phyloP scores from a whole-genome alignment of 2,888 invertebrate genomes.

The Phaonia tiefii region DNA sequence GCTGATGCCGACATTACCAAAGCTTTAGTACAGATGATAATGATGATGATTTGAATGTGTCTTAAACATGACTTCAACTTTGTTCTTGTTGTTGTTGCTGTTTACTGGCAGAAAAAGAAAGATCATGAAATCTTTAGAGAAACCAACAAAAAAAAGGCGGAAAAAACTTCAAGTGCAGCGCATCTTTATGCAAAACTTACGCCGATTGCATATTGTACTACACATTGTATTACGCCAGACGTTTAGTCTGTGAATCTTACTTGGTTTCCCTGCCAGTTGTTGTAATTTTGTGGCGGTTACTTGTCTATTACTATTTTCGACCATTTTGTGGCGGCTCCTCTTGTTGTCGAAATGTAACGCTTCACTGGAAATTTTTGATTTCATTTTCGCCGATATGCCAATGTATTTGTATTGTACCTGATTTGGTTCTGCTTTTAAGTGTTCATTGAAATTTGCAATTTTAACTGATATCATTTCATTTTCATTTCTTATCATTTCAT shows the following conservation, averaged over 20 bases:
- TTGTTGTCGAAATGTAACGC: slow-evolving; percentile 67
- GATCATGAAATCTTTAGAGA: slow-evolving; percentile 62
- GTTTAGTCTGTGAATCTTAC: slow-evolving; percentile 58
- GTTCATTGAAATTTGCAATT: slow-evolving; percentile 25
- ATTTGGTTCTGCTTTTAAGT: slow-evolving; percentile 12
- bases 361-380: slow-evolving; percentile 60
- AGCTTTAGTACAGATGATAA: slow-evolving; percentile 39
- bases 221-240: slow-evolving; percentile 55
- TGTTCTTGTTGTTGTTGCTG: neutral
- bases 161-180: slow-evolving; percentile 63
- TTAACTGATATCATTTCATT: slow-evolving; percentile 25
- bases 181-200: slow-evolving; percentile 41
- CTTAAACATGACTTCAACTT: slow-evolving; percentile 40
- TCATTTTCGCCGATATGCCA: slow-evolving; percentile 14
- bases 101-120: slow-evolving; percentile 48
- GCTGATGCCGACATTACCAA: slow-evolving; percentile 2
- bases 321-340: slow-evolving; percentile 38
- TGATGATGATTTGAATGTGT: slow-evolving; percentile 56
- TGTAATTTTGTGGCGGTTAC: slow-evolving; percentile 3
- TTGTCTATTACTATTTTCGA: slow-evolving; percentile 11
- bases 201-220: slow-evolving; percentile 45
- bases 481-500: slow-evolving; percentile 14
- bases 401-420: slow-evolving; percentile 39
- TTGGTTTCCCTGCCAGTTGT: neutral
- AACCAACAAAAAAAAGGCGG: slow-evolving; percentile 15